phyloP scores from a whole-genome alignment of 2,888 invertebrate genomes.

The Syrista parreyssii region DNA sequence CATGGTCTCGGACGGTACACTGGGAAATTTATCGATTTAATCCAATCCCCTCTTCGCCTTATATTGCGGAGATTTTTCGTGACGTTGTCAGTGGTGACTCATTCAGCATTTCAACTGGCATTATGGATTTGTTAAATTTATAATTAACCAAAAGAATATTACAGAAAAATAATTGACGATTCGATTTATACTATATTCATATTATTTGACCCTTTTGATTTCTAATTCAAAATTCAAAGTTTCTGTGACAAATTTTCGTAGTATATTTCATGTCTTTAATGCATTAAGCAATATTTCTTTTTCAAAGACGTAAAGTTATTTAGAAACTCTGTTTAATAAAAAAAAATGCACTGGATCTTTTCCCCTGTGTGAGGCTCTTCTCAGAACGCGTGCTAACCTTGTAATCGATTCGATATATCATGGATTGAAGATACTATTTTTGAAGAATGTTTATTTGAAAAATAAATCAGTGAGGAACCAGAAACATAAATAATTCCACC shows the following conservation, averaged over 20 bases:
- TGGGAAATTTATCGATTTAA: neutral
- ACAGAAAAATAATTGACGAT: neutral
- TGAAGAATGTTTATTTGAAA: neutral
- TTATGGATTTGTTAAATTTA: too few relatives aligned
- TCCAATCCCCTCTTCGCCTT: neutral
- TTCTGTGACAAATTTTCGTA: neutral
- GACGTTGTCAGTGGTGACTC: neutral
- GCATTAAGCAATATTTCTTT: neutral
- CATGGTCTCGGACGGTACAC: neutral
- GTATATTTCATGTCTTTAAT: neutral
- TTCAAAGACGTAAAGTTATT: neutral
- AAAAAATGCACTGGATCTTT: neutral
- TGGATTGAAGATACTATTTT: neutral
- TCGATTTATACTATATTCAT: neutral
- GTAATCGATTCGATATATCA: neutral
- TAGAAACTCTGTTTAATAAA: neutral
- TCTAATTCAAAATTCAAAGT: neutral
- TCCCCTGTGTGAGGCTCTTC: neutral
- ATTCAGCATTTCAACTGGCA: neutral
- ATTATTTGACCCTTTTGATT: neutral
- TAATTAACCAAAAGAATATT: neutral
- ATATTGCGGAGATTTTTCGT: neutral
- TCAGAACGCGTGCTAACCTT: neutral
- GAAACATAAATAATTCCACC: neutral
- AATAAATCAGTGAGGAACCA: neutral